Evolutionary conservation across 2,888 invertebrate species (phyloP).

Genomic region (Eugnorisma glareosa): DNA sequence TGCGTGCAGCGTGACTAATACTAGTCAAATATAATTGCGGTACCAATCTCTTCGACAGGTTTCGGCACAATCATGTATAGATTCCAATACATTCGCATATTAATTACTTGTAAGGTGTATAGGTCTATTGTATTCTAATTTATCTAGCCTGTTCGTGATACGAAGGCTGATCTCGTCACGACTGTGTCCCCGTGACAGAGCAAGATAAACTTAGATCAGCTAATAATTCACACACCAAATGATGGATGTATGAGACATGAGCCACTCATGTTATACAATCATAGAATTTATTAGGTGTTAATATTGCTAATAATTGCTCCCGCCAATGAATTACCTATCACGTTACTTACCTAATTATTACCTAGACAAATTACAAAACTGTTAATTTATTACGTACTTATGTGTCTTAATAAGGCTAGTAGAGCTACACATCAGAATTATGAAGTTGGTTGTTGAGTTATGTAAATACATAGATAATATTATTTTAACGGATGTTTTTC

Average conservation of each 20-base stretch:
- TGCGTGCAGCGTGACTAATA: slow-evolving; percentile 12
- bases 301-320: slow-evolving; percentile 40
- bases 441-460: slow-evolving; percentile 32
- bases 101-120: slow-evolving; percentile 84
- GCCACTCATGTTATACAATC: slow-evolving; percentile 41
- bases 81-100: slow-evolving; percentile 76
- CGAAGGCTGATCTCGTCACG: slow-evolving; percentile 87
- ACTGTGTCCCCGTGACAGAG: slow-evolving; percentile 79
- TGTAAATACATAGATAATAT: slow-evolving; percentile 47
- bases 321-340: slow-evolving; percentile 38
- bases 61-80: slow-evolving; percentile 48
- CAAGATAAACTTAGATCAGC: slow-evolving; percentile 65
- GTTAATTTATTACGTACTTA: slow-evolving; percentile 39
- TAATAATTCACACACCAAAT: slow-evolving; percentile 39
- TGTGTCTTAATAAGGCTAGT: slow-evolving; percentile 15
- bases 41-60: slow-evolving; percentile 53
- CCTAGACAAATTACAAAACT: slow-evolving; percentile 38
- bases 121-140: slow-evolving; percentile 89
- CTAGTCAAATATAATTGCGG: slow-evolving; percentile 30
- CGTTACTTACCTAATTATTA: slow-evolving; percentile 42
- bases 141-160: slow-evolving; percentile 80
- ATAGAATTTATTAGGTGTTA: slow-evolving; percentile 40
- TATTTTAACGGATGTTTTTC: slow-evolving; percentile 57
- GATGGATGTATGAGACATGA: slow-evolving; percentile 36
- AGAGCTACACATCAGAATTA: background rate